A percentile compares a stretch with the other conserved stretches of the same genome.
phyloP scores from a whole-genome alignment of 2,113 vertebrate genomes.

The Coregonus clupeaformis region DNA sequence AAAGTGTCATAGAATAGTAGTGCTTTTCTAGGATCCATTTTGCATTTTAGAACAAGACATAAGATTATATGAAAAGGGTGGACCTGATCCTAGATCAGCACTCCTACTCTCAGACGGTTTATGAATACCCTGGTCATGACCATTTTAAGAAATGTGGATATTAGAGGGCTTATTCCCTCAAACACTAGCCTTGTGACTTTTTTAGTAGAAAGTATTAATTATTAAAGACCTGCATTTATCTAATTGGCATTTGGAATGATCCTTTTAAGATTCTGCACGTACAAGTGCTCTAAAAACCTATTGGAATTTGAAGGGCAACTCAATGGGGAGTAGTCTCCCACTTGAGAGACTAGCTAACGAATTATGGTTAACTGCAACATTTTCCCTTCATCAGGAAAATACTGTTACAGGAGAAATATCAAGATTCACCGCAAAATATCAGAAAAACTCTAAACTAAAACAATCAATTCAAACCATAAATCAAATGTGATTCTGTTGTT shows the following conservation, averaged over 20 bases:
- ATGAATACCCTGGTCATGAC: background rate
- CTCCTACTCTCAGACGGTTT: too few relatives aligned
- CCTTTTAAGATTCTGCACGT: background rate
- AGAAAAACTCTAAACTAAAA: background rate
- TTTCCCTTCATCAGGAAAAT: background rate
- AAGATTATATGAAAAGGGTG: background rate
- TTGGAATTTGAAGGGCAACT: background rate
- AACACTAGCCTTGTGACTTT: background rate
- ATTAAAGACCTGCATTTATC: background rate
- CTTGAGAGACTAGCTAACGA: background rate
- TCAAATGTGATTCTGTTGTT: conserved; percentile 24
- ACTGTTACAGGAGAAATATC: background rate
- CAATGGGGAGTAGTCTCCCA: background rate
- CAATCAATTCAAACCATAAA: conserved; percentile 9
- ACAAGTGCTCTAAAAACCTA: background rate
- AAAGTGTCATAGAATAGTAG: too few relatives aligned
- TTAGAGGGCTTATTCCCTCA: background rate
- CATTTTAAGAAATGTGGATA: background rate
- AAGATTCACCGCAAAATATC: background rate
- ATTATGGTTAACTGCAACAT: background rate
- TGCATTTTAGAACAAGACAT: background rate
- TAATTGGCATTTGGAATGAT: background rate
- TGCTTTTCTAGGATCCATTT: background rate
- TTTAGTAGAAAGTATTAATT: background rate
- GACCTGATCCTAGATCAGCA: too few relatives aligned